A percentile compares a stretch with the other conserved stretches of the same genome.
Evolutionary conservation across 2,888 invertebrate genomes (phyloP).

Genomic region (Drosophila siamana): DNA sequence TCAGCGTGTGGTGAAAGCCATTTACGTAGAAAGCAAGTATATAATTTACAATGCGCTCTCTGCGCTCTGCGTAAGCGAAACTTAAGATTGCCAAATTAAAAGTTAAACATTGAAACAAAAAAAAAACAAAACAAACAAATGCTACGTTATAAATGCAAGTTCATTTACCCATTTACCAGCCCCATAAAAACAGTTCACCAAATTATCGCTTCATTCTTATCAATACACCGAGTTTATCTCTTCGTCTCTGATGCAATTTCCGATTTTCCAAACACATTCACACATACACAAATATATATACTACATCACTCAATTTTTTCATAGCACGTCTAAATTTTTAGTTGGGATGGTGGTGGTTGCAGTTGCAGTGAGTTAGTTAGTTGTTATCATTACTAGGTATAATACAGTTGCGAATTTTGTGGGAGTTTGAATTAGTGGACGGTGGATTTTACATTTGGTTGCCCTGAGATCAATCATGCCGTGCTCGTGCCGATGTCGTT

Average conservation of each 20-base stretch:
- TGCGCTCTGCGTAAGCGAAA: slow-evolving; percentile 37
- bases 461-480: slow-evolving; percentile 67
- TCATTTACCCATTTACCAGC: slow-evolving; percentile 51
- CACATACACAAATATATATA: no score
- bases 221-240: background rate
- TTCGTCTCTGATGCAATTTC: background rate
- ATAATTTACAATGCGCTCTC: slow-evolving; percentile 26
- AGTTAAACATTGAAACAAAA: no score
- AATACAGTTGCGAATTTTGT: slow-evolving; percentile 8
- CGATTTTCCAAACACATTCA: no score
- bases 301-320: slow-evolving; percentile 7
- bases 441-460: slow-evolving; percentile 2
- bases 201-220: slow-evolving; percentile 19
- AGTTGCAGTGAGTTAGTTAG: slow-evolving; percentile 26
- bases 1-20: slow-evolving; percentile 29
- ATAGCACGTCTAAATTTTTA: slow-evolving; percentile 39
- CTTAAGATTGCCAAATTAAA: slow-evolving; percentile 13
- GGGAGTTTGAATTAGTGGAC: slow-evolving; percentile 2
- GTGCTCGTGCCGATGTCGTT: slow-evolving; percentile 62
- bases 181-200: slow-evolving; percentile 30
- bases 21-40: slow-evolving; percentile 40
- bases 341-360: slow-evolving; percentile 15
- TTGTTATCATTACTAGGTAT: background rate
- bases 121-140: slow-evolving; percentile 12
- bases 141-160: slow-evolving; percentile 24